Evolutionary conservation across 2,888 invertebrate species (phyloP), one percentile per base, ranked within the genome.

Genomic region (Omphaloscelis lunosa): DNA sequence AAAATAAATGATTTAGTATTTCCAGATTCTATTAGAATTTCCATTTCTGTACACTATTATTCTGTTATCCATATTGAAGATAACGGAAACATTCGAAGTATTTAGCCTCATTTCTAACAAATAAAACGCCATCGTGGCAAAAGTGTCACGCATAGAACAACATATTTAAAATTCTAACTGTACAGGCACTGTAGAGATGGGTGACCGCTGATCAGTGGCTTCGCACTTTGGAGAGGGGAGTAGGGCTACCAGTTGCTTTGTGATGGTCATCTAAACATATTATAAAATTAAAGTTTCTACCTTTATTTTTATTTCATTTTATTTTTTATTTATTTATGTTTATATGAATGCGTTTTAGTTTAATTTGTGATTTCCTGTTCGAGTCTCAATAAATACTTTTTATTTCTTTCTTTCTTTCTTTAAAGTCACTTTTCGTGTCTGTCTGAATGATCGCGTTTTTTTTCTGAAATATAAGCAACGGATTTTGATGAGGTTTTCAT

Each of bases 91-190:
- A 45, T 56, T 7, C 58, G 48, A 77, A 75, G 68, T 85, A 27
- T 85, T 77, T 77, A 82, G 61, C 86, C 83, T 79, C 74, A 66
- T 79, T 84, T 74, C 48, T 59, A 39, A 67, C 62, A 77, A 72
- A 85, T 75, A 83, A 78, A 74, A 66, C 34, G 27, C 58, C 72
- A 69, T 75, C 56, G 75, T 59, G 75, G 70, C 75, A 80, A 73
- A 81, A 72, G 82, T 88, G 84, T 82, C 84, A 80, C 77, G 79
- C 72, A 23, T 39, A n/a, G 72, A 75, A 82, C 65, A 84, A 75
- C 75, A 81, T 88, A 75, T 86, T 88, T 84, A 80, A 80, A 75
- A 77, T 81, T 78, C 88, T 87, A 88, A 87, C 88, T 86, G 82
- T 86, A 82, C 68, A 76, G 77, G 67, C 77, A 74, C 80, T 83